A percentile compares a stretch with the other conserved stretches of the same genome.
Conservation (phyloP, 2,888 invertebrate genomes). For the Ophion ventricosus region DNA sequence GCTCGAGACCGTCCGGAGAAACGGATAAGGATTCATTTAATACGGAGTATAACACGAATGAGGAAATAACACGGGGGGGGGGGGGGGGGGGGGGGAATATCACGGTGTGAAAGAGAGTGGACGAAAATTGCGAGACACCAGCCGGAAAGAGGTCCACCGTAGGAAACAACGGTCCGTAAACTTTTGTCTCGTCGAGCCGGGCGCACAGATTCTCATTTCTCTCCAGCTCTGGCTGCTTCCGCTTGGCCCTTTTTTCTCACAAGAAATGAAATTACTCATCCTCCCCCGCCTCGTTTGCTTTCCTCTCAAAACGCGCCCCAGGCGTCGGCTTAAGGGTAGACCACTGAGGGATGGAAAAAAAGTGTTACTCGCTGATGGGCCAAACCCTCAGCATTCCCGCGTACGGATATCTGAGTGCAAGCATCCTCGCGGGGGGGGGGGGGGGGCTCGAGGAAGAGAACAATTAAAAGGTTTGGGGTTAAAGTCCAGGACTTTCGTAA, state of each 20-base stretch:
- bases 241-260: background rate
- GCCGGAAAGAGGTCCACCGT: constrained; percentile 39
- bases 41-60: constrained; percentile 25
- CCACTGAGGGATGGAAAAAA: constrained; percentile 16
- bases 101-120: constrained; percentile 26
- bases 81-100: background rate
- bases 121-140: constrained; percentile 50
- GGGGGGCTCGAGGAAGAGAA: background rate
- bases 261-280: constrained; percentile 46
- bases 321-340: constrained; percentile 10
- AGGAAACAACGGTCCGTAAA: constrained; percentile 58
- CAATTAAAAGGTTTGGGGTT: constrained; percentile 12
- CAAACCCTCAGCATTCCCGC: background rate
- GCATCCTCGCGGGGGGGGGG: background rate
- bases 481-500: constrained; percentile 13
- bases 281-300: background rate
- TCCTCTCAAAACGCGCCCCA: background rate
- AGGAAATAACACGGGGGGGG: constrained; percentile 18
- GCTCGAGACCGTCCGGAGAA: constrained; percentile 5
- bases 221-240: constrained; percentile 21
- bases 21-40: constrained; percentile 33
- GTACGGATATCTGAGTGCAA: background rate
- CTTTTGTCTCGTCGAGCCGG: constrained; percentile 35
- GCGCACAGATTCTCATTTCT: constrained; percentile 22
- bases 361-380: background rate